These are phyloP conservation scores for Cataglyphis cursor DNA, from an alignment of 2,888 invertebrate species.

Conservation along the genomic window DNA sequence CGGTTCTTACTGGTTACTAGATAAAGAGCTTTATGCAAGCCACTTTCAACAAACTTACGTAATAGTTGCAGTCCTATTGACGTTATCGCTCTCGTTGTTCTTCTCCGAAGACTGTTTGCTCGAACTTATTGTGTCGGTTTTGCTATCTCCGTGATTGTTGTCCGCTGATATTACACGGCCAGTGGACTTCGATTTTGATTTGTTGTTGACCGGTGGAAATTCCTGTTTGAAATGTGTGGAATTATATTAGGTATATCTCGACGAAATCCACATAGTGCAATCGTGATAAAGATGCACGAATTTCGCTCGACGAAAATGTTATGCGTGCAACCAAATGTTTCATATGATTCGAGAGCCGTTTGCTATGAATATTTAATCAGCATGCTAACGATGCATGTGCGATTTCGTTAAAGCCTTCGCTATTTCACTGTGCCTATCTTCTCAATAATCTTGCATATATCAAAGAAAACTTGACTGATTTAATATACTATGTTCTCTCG, in stretches of 20 bases:
- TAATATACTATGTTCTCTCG: not conserved
- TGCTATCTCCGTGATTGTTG: conserved; percentile 84
- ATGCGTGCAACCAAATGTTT: conserved; percentile 68
- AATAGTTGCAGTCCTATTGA: conserved; percentile 89
- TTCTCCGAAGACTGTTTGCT: conserved; percentile 83
- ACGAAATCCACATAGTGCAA: conserved; percentile 12
- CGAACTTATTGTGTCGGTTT: conserved; percentile 86
- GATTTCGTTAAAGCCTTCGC: not conserved
- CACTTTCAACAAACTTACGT: conserved; percentile 88
- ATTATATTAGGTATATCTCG: conserved; percentile 30
- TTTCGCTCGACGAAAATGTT: conserved; percentile 30
- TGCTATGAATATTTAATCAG: conserved; percentile 6
- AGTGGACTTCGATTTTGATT: conserved; percentile 87
- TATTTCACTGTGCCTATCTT: conserved; percentile 33
- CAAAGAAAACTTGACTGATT: conserved; percentile 9
- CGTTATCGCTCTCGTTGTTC: conserved; percentile 82
- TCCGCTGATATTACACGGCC: conserved; percentile 86
- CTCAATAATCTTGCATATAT: conserved; percentile 15
- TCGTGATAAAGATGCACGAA: not conserved
- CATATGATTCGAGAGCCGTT: conserved; percentile 1
- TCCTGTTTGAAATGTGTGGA: conserved; percentile 87
- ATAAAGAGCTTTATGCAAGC: not conserved
- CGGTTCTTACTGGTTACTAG: not conserved
- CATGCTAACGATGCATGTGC: conserved; percentile 41
- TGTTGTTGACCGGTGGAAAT: conserved; percentile 89